Evolutionary conservation across 2,888 invertebrate species (phyloP).

Genomic region (Lasioglossum figueresi): DNA sequence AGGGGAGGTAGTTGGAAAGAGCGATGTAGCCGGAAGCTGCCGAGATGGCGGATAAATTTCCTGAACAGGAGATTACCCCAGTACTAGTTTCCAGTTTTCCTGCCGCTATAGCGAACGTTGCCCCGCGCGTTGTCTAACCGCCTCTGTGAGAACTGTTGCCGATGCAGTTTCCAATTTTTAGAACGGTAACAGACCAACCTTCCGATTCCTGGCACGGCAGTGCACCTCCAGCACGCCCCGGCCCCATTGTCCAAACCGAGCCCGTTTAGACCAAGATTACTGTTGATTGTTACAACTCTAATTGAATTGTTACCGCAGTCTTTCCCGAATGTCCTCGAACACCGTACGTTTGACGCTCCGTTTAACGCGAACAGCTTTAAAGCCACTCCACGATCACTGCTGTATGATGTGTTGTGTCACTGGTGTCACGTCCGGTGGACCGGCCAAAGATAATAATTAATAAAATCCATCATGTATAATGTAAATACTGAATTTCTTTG

Average conservation of each 20-base stretch:
- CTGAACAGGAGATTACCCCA: slow-evolving; percentile 80
- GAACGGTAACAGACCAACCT: slow-evolving; percentile 9
- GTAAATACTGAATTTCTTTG: too few relatives aligned
- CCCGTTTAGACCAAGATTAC: slow-evolving; percentile 6
- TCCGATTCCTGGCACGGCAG: slow-evolving; percentile 4
- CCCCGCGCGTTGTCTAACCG: slow-evolving; percentile 39
- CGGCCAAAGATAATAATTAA: too few relatives aligned
- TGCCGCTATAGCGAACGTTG: slow-evolving; percentile 70
- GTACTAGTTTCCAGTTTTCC: slow-evolving; percentile 76
- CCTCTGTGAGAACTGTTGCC: slow-evolving; percentile 41
- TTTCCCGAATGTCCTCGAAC: neutral
- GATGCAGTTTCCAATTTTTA: slow-evolving; percentile 57
- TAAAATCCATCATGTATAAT: too few relatives aligned
- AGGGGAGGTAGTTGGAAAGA: slow-evolving; percentile 63
- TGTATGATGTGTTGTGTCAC: neutral
- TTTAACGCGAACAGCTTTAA: neutral
- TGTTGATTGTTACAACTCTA: neutral
- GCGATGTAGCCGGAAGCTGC: slow-evolving; percentile 74
- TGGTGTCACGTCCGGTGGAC: too few relatives aligned
- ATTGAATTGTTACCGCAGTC: neutral
- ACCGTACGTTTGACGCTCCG: neutral
- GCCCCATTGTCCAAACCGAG: slow-evolving; percentile 6
- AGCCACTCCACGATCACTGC: neutral
- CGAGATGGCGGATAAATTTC: slow-evolving; percentile 79
- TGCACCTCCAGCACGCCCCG: neutral